Evolutionary conservation across 2,797 vertebrate species (phyloP).

Genomic region (Pipistrellus nathusii): DNA sequence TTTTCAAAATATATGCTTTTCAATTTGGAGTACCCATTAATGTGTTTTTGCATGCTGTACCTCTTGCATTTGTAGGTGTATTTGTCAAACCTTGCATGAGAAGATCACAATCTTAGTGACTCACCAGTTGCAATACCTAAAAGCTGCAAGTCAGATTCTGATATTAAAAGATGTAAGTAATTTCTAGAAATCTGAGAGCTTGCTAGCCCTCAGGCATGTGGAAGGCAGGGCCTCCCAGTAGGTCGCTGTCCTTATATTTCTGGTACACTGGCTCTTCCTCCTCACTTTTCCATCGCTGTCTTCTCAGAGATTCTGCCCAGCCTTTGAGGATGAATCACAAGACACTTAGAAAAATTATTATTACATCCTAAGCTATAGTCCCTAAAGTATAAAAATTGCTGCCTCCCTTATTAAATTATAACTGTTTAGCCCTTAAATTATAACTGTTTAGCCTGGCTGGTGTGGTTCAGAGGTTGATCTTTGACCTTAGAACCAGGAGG

Average conservation of each 20-base stretch:
- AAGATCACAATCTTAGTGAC: conserved; percentile 96
- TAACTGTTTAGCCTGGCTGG: not conserved
- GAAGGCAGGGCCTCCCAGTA: not conserved
- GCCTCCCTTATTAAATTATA: not conserved
- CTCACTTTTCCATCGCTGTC: fast-evolving
- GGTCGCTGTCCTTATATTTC: not conserved
- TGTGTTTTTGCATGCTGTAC: conserved; percentile 10
- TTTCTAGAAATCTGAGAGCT: not conserved
- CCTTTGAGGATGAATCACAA: not conserved
- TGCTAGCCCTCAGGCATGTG: not conserved
- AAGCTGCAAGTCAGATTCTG: conserved; percentile 94
- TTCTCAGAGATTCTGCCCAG: not conserved
- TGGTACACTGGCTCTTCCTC: not conserved
- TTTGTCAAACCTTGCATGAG: conserved; percentile 94
- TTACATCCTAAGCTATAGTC: not conserved
- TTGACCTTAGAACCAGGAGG: too few relatives aligned
- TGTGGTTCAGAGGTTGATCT: too few relatives aligned
- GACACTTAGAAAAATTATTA: not conserved
- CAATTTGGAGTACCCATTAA: not conserved
- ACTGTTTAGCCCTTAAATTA: not conserved
- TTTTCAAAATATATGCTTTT: not conserved
- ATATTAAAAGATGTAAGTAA: conserved; percentile 95
- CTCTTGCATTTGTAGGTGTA: conserved; percentile 90
- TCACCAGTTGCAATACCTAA: conserved; percentile 96
- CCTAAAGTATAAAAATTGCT: not conserved